Conservation (phyloP, 2,888 invertebrate species). For the Enoplolaimus lenunculus region DNA sequence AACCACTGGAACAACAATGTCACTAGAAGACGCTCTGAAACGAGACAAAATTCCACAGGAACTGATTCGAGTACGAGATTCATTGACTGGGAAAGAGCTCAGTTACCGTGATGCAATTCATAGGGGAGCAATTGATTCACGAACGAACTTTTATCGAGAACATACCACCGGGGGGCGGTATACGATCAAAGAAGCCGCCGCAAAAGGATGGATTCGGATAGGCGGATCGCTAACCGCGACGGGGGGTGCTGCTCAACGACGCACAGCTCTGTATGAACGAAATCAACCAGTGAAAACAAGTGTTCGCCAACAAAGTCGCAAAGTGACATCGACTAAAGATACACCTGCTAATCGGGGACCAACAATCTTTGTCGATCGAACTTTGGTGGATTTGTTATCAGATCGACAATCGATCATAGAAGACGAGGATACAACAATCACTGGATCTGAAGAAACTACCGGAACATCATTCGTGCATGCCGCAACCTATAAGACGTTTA, state of each 20-base stretch:
- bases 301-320: conserved; percentile 15
- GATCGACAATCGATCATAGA: conserved; percentile 28
- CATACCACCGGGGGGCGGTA: conserved; percentile 2
- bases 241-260: too few relatives aligned
- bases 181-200: conserved; percentile 62
- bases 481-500: conserved; percentile 52
- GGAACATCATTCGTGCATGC: conserved; percentile 53
- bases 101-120: conserved; percentile 40
- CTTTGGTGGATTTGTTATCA: conserved; percentile 61
- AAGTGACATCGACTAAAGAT: conserved; percentile 4
- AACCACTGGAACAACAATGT: conserved; percentile 52
- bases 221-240: too few relatives aligned
- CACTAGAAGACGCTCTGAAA: conserved; percentile 52
- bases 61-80: conserved; percentile 54
- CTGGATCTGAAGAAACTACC: conserved; percentile 54
- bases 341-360: conserved; percentile 10
- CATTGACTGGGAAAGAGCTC: conserved; percentile 52
- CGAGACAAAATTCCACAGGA: conserved; percentile 31
- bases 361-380: conserved; percentile 32
- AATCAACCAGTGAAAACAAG: conserved; percentile 10
- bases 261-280: too few relatives aligned
- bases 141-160: conserved; percentile 29
- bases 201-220: conserved; percentile 58
- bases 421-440: too few relatives aligned
- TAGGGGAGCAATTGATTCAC: conserved; percentile 38